Evolutionary conservation across 2,888 invertebrate species (phyloP).

Genomic region (Synergus umbraculus): DNA sequence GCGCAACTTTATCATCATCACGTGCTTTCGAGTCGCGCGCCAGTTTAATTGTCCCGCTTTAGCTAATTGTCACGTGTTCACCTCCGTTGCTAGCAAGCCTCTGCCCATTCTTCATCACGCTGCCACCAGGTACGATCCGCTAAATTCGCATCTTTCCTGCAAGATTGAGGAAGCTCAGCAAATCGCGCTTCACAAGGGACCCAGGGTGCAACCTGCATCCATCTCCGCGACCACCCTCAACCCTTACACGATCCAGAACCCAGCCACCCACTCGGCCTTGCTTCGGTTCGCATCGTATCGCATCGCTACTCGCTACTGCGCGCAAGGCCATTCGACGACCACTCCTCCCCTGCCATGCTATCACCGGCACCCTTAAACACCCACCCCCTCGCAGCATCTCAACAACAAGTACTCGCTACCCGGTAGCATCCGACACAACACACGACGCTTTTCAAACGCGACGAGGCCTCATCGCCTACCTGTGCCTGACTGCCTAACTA

Average conservation of each 20-base stretch:
- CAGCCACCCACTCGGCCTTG: slow-evolving; percentile 39
- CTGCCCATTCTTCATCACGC: slow-evolving; percentile 39
- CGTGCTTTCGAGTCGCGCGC: slow-evolving; percentile 17
- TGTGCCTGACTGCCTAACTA: slow-evolving; percentile 20
- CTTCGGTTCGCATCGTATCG: slow-evolving; percentile 44
- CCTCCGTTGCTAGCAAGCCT: neutral
- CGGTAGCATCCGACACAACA: slow-evolving; percentile 75
- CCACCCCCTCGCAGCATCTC: slow-evolving; percentile 56
- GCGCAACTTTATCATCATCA: slow-evolving; percentile 41
- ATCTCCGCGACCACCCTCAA: neutral
- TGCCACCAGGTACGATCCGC: slow-evolving; percentile 31
- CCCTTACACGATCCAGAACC: slow-evolving; percentile 11
- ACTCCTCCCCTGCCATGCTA: slow-evolving; percentile 46
- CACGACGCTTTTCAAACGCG: slow-evolving; percentile 61
- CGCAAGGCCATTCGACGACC: slow-evolving; percentile 67
- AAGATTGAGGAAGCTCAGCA: neutral
- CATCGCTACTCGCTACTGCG: slow-evolving; percentile 60
- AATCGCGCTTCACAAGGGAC: neutral
- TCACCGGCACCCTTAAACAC: slow-evolving; percentile 45
- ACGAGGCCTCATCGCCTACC: slow-evolving; percentile 36
- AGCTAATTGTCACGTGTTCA: neutral
- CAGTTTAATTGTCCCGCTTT: slow-evolving; percentile 43
- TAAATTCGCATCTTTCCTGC: neutral
- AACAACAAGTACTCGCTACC: slow-evolving; percentile 76
- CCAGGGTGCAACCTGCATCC: neutral